Evolutionary conservation across 2,797 vertebrate genomes (phyloP).

Genomic region (Emydoidea blandingii): DNA sequence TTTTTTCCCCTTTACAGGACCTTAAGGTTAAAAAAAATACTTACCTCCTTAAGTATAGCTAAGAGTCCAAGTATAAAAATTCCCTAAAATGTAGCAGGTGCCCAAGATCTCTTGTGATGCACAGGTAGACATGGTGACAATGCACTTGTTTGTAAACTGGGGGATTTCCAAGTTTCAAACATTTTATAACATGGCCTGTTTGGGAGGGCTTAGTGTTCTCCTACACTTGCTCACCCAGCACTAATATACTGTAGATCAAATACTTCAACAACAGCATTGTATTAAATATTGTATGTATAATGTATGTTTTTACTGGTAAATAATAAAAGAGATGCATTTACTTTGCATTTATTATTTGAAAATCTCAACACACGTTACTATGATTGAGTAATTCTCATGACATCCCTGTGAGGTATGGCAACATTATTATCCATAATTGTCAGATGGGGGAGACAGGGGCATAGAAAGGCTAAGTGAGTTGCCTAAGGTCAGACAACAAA

Average conservation of each 20-base stretch:
- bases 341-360: constrained; percentile 20
- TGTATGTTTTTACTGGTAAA: neutral
- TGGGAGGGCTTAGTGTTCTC: neutral
- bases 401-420: neutral
- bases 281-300: neutral
- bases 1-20: neutral
- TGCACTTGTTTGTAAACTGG: neutral
- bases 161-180: constrained; percentile 49
- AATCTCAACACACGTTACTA: neutral
- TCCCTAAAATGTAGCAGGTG: constrained; percentile 25
- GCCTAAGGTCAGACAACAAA: neutral
- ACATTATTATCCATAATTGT: neutral
- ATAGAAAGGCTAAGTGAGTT: neutral
- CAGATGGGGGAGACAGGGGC: neutral
- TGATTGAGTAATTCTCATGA: neutral
- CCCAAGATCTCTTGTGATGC: neutral
- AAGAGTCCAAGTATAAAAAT: neutral
- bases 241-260: neutral
- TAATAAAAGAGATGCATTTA: accelerated
- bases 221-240: neutral
- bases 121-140: neutral
- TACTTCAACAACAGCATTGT: neutral
- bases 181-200: neutral
- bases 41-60: neutral
- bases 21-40: neutral